Conservation (phyloP, 1,140 invertebrate species). For the Brachionus plicatilis region DNA sequence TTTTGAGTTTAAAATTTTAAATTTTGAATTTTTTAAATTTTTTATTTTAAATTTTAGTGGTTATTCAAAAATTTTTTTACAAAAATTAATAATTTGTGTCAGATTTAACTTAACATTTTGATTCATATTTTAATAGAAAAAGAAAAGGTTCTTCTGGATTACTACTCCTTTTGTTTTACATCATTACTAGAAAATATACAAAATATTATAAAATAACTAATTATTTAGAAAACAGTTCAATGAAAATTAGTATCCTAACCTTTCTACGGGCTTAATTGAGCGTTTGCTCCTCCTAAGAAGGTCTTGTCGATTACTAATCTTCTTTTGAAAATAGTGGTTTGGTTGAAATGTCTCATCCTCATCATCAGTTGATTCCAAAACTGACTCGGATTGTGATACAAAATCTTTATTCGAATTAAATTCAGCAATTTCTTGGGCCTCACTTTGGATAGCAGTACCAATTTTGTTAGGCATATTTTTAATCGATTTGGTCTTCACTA, state of each 20-base stretch:
- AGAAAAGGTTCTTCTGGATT: not conserved
- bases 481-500: not conserved
- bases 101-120: not conserved
- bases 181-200: not conserved
- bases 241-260: not conserved
- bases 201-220: not conserved
- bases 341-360: not conserved
- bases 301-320: not conserved
- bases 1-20: not conserved
- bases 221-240: not conserved
- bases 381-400: not conserved
- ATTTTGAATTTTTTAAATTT: not conserved
- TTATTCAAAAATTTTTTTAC: not conserved
- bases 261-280: not conserved
- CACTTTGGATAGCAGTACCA: not conserved
- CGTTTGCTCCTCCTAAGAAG: not conserved
- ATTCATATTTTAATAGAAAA: not conserved
- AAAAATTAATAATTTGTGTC: not conserved
- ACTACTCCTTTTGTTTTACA: not conserved
- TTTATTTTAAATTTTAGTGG: not conserved
- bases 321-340: not conserved
- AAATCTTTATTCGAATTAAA: not conserved
- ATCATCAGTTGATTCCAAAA: not conserved
- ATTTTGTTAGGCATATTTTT: not conserved
- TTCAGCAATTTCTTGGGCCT: not conserved